phyloP scores from a whole-genome alignment of 2,888 invertebrate species.

The Drosophila planitibia region DNA sequence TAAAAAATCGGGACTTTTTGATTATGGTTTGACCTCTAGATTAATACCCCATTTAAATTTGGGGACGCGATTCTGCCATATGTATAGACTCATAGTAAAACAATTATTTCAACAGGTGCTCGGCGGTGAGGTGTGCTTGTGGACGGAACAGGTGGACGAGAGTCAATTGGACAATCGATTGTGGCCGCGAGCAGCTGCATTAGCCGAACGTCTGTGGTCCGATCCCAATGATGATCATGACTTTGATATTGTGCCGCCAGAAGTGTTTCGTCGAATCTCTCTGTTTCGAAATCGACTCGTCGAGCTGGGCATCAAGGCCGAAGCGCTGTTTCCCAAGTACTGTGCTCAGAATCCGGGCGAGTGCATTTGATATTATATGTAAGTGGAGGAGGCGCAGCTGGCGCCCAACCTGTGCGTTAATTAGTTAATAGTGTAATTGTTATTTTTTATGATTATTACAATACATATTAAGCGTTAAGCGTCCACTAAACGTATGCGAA shows the following conservation, averaged over 20 bases:
- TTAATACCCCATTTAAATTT: background rate
- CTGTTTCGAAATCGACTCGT: slow-evolving; percentile 85
- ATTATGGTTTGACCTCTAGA: too few species aligned
- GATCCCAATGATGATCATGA: slow-evolving; percentile 85
- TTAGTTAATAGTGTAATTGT: slow-evolving; percentile 78
- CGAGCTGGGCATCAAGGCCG: slow-evolving; percentile 84
- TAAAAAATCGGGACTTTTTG: background rate
- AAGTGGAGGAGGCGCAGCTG: slow-evolving; percentile 43
- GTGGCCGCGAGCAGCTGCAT: slow-evolving; percentile 93
- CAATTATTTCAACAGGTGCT: slow-evolving; percentile 72
- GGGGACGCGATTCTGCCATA: background rate
- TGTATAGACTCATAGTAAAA: background rate
- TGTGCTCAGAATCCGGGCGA: slow-evolving; percentile 86
- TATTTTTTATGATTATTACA: slow-evolving; percentile 60
- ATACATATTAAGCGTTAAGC: slow-evolving; percentile 34
- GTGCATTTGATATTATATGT: slow-evolving; percentile 85
- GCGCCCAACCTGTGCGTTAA: slow-evolving; percentile 64
- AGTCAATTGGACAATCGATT: slow-evolving; percentile 91
- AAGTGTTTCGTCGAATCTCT: slow-evolving; percentile 85
- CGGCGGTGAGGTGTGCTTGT: slow-evolving; percentile 93
- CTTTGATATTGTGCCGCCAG: slow-evolving; percentile 83
- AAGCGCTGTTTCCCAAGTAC: slow-evolving; percentile 85
- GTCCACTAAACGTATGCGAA: slow-evolving; percentile 30
- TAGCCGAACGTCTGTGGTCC: slow-evolving; percentile 89
- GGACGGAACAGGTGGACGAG: slow-evolving; percentile 93